Conservation (phyloP, 2,888 invertebrate species). For the Metalampra italica region DNA sequence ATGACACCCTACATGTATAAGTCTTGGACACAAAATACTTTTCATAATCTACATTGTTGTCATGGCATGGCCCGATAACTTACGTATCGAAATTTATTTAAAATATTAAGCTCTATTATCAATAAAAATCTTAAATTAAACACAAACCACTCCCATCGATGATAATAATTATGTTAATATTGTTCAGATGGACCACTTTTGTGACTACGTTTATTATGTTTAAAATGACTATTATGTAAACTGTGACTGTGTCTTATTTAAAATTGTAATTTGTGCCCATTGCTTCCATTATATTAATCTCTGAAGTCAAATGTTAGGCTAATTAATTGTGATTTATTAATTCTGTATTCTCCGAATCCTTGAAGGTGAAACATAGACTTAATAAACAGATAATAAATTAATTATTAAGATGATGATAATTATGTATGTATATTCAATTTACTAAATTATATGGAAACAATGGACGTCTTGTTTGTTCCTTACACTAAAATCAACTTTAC, state of each 20-base stretch:
- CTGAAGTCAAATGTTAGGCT: constrained; percentile 18
- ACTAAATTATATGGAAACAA: constrained; percentile 36
- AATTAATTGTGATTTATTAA: constrained; percentile 22
- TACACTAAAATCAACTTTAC: constrained; percentile 61
- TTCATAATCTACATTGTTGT: constrained; percentile 58
- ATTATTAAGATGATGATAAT: background rate
- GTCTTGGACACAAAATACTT: constrained; percentile 66
- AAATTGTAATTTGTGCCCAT: constrained; percentile 50
- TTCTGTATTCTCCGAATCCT: constrained; percentile 9
- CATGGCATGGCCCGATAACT: constrained; percentile 76
- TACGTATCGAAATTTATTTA: constrained; percentile 61
- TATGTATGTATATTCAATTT: background rate
- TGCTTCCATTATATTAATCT: constrained; percentile 28
- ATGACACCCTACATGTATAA: constrained; percentile 41
- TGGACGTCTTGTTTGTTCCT: constrained; percentile 40
- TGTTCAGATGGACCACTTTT: constrained; percentile 57
- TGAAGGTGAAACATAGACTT: constrained; percentile 4
- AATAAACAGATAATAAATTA: background rate
- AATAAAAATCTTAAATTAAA: constrained; percentile 59
- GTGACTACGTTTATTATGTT: constrained; percentile 55
- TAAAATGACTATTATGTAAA: constrained; percentile 57
- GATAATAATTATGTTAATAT: constrained; percentile 58
- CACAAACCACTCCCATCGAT: constrained; percentile 70
- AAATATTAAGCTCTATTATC: constrained; percentile 58
- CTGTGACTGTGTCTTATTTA: constrained; percentile 44